These are phyloP conservation scores for Aplochiton taeniatus DNA, from an alignment of 2,797 vertebrate genomes.

Conservation along the genomic window DNA sequence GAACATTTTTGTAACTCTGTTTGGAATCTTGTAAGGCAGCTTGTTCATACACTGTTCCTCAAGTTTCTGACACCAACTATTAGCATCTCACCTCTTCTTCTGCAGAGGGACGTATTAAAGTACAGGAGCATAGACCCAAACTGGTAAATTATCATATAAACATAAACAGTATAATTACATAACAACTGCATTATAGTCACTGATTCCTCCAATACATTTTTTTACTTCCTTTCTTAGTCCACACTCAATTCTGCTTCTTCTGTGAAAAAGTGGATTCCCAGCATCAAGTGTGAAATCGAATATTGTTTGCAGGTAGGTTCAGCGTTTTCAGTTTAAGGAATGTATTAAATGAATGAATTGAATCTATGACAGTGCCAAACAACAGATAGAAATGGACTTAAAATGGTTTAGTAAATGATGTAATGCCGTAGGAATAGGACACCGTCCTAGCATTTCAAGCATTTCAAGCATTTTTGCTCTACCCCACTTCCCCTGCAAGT, in stretches of 20 bases:
- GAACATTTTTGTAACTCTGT: too few relatives aligned
- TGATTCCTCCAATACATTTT: not conserved
- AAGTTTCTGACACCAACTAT: not conserved
- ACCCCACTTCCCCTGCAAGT: too few relatives aligned
- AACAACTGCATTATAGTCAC: too few relatives aligned
- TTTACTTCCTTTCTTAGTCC: constrained; percentile 52
- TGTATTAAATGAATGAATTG: too few relatives aligned
- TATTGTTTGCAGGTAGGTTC: constrained; percentile 77
- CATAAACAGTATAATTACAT: not conserved
- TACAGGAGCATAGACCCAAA: constrained; percentile 66
- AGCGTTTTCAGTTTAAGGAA: not conserved
- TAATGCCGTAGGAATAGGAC: too few relatives aligned
- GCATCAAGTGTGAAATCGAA: constrained; percentile 82
- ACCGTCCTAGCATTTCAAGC: too few relatives aligned
- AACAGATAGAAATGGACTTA: too few relatives aligned
- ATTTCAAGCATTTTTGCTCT: too few relatives aligned
- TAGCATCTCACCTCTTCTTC: constrained; percentile 10
- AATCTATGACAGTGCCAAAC: too few relatives aligned
- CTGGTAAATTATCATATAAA: constrained; percentile 67
- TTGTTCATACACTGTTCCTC: too few relatives aligned
- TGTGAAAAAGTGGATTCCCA: constrained; percentile 82
- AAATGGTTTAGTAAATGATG: too few relatives aligned
- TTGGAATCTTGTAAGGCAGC: too few relatives aligned
- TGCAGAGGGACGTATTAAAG: constrained; percentile 78
- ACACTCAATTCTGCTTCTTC: constrained; percentile 70